Base-by-base conservation (phyloP, 1,140 invertebrate genomes). In the Drosophila erecta region DNA sequence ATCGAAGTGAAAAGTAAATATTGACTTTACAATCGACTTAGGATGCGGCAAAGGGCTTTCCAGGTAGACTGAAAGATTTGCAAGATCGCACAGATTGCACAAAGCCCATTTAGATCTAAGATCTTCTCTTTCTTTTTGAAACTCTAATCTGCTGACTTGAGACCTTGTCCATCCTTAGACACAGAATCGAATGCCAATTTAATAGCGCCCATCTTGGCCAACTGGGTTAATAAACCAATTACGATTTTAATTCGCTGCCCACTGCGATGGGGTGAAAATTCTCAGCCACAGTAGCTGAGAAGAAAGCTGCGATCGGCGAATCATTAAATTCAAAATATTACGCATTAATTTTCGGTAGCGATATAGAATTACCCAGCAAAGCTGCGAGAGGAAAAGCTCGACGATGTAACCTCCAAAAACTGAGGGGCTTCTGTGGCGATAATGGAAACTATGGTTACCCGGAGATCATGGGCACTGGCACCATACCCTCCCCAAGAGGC, bases 301-400 rank as follows among this genome's bases (percentile, higher is more conserved):
- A 59, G 47, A 67, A 69, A 79, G 70, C 51, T 67, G 33, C 40
- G 54, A 46, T 57, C 50, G 62, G 67, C 51, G 60, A 70, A 58
- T 50, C 65, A 60, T 66, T 62, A 87, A 81, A 83, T 79, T 64
- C 24, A 37, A 84, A 84, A 76, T 79, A 79, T 33, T 79, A 84
- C 84, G 84, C 84, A 87, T 87, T 89, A 83, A 87, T 87, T 89
- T 87, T 87, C 84, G 76, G 84, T 89, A 87, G 84, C 84, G 84
- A 76, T 83, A 75, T 74, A 55, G 72, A 83, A 87, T 89, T 89
- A 87, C 72, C 61, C 56, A 44, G 47, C 57, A 65, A 65, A 61
- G 55, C 67, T 66, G 75, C 74, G 61, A 60, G 33, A 55, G 33
- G 62, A 70, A 70, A 62, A 74, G 71, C 76, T 49, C 53, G 49